Evolutionary conservation across 2,113 vertebrate genomes (phyloP), one percentile per base, ranked within the genome.

Genomic region (Sisor rabdophorus): DNA sequence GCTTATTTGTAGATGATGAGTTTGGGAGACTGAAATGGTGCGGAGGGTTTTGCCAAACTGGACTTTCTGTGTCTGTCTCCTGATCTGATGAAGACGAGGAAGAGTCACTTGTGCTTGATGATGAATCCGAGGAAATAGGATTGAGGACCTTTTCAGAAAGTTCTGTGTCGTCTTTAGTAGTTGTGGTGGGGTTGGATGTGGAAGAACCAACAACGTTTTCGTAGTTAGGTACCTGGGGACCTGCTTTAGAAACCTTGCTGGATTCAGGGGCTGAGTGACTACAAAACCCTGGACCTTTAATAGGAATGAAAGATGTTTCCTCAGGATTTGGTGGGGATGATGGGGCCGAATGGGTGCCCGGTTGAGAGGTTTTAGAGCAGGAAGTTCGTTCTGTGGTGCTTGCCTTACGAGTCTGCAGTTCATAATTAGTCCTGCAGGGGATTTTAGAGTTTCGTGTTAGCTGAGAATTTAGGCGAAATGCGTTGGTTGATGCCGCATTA

Each of bases 401-500:
- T 48, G 89, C 88, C 40, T 28, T 80, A 89, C 91, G 58, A 91
- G 89, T 0, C 86, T 93, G 94, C 2, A 93, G 93, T 40, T 97
- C 95, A 13, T 95, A 92, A 79, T 93, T 94, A 82, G 94, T 93
- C 67, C 94, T 94, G 50, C 96, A 96, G 4, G 95, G 96, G 79
- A 96, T 98, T 84, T 94, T 90, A 75, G 95, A 96, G 83, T 88
- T 93, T n/a, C 93, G 93, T 7, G 95, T 90, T 1, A 97, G 93
- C 72, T 96, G 96, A 10, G 96, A 94, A 74, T 95, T 98, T 52
- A 97, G 90, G 0, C 93, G 93, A 52, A 93, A 88, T 0, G 91
- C 86, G 0, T 89, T 86, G n/a, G 91, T 69, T 8, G 89, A 79
- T 10, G 89, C 85, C 0, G 89, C 71, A 82, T 92, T 92, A 71